Percentiles rank a stretch among this genome's conserved stretches.
These are phyloP conservation scores for Apus apus DNA, from an alignment of 2,113 vertebrate genomes.

Conservation along the genomic window DNA sequence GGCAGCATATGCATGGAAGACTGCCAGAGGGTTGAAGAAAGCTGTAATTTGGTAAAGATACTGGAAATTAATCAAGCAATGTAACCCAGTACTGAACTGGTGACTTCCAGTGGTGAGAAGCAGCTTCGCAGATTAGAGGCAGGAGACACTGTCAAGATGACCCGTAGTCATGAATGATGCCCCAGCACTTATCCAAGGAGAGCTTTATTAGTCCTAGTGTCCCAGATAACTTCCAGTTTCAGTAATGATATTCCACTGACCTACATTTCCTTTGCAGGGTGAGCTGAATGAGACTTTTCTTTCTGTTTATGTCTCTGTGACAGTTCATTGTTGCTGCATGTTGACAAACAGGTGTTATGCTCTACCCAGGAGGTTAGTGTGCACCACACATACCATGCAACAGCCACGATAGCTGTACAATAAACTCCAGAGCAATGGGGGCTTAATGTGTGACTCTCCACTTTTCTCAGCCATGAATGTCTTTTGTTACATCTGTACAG, in stretches of 20 bases:
- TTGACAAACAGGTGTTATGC: conserved; percentile 20
- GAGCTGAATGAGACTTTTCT: conserved; percentile 24
- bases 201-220: neutral
- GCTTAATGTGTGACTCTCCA: neutral
- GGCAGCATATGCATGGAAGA: neutral
- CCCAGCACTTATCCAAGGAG: neutral
- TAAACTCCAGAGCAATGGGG: neutral
- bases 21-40: neutral
- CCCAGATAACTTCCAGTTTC: conserved; percentile 33
- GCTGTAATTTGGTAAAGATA: neutral
- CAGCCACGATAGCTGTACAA: neutral
- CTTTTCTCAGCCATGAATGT: neutral
- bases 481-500: neutral
- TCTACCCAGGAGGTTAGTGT: neutral
- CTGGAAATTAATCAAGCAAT: neutral
- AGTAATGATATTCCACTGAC: conserved; percentile 53
- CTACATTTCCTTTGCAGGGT: conserved; percentile 20
- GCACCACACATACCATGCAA: neutral
- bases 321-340: neutral
- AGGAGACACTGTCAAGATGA: neutral
- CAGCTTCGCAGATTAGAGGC: neutral
- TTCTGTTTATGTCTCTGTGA: neutral
- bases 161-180: neutral
- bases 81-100: neutral
- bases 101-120: neutral